Conservation (phyloP, 2,888 invertebrate genomes). For the Drosophila stalkeri region DNA sequence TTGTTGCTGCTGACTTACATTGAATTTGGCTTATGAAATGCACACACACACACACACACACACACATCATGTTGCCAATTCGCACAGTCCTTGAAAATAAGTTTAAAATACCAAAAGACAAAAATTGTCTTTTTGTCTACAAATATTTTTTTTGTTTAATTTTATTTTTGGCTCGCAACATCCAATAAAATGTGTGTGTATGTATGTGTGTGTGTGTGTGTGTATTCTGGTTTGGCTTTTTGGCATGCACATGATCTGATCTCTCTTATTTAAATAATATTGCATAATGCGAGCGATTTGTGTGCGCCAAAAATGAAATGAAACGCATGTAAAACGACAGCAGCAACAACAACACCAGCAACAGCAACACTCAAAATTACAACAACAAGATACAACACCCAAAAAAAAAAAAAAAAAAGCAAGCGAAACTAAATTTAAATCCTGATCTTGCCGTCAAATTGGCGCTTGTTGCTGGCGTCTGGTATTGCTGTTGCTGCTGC, state of each 20-base stretch:
- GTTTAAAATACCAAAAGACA: slow-evolving; percentile 22
- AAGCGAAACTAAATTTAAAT: slow-evolving; percentile 69
- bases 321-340: slow-evolving; percentile 59
- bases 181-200: slow-evolving; percentile 18
- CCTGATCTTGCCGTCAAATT: slow-evolving; percentile 72
- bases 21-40: slow-evolving; percentile 63
- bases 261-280: slow-evolving; percentile 63
- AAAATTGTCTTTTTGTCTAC: slow-evolving; percentile 12
- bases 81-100: slow-evolving; percentile 52
- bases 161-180: slow-evolving; percentile 17
- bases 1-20: slow-evolving; percentile 46
- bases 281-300: slow-evolving; percentile 66
- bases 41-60: slow-evolving; percentile 19
- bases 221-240: slow-evolving; percentile 41
- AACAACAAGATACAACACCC: slow-evolving; percentile 34
- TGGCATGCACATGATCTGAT: slow-evolving; percentile 44
- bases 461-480: slow-evolving; percentile 55
- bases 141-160: neutral
- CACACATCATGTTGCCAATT: slow-evolving; percentile 48
- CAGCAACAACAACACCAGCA: slow-evolving; percentile 39
- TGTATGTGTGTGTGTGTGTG: slow-evolving; percentile 28
- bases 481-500: slow-evolving; percentile 12
- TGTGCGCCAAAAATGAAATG: slow-evolving; percentile 59
- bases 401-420: slow-evolving; percentile 30
- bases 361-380: slow-evolving; percentile 16